Evolutionary conservation across 2,113 vertebrate genomes (phyloP).

Genomic region (Archocentrus centrarchus): DNA sequence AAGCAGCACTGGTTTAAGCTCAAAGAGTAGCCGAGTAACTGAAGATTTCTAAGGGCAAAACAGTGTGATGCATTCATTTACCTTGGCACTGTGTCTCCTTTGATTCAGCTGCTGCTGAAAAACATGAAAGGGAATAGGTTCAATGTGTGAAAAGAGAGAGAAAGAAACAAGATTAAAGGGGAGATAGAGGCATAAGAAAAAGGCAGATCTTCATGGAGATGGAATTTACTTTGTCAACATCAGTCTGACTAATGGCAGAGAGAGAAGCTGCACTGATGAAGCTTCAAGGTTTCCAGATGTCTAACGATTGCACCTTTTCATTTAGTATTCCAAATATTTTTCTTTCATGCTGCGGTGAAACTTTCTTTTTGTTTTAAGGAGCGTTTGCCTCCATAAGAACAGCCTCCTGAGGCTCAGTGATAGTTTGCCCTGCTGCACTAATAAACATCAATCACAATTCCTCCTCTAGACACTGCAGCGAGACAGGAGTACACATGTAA

Average conservation of each 20-base stretch:
- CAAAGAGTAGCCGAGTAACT: neutral
- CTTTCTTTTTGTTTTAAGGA: conserved; percentile 8
- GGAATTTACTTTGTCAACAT: conserved; percentile 58
- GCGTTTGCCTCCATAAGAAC: conserved; percentile 36
- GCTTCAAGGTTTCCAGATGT: conserved; percentile 59
- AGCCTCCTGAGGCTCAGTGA: conserved; percentile 40
- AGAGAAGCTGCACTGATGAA: conserved; percentile 18
- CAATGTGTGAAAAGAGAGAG: conserved; percentile 34
- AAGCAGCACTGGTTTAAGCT: neutral
- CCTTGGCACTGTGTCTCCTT: conserved; percentile 53
- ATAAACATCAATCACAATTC: conserved; percentile 55
- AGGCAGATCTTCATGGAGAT: conserved; percentile 28
- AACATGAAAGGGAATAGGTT: conserved; percentile 59
- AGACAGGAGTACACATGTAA: conserved; percentile 45
- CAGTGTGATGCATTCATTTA: conserved; percentile 50
- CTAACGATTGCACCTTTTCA: conserved; percentile 47
- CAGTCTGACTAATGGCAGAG: conserved; percentile 36
- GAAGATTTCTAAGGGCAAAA: conserved; percentile 15
- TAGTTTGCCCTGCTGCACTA: conserved; percentile 41
- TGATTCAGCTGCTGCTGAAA: conserved; percentile 50
- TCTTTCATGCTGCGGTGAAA: conserved; percentile 41
- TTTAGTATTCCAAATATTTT: conserved; percentile 40
- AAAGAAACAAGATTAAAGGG: conserved; percentile 48
- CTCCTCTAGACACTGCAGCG: conserved; percentile 26
- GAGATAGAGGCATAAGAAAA: conserved; percentile 4